Evolutionary conservation across 2,113 vertebrate species (phyloP).

Genomic region (Phrynosoma blainvillii): DNA sequence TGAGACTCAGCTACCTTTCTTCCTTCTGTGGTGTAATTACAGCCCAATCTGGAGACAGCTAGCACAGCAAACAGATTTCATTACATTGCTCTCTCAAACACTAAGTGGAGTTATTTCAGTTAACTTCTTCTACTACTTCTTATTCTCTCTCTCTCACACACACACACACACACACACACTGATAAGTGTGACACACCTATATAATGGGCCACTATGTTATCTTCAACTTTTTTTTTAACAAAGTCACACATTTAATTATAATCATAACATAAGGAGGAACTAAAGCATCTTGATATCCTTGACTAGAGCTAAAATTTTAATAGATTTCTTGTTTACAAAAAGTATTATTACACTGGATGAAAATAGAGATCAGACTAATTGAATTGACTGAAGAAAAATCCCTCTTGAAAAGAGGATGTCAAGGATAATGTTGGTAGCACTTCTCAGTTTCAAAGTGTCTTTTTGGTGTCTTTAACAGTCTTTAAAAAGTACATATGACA

Average conservation of each 20-base stretch:
- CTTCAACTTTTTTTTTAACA: slow-evolving; percentile 16
- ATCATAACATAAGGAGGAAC: background rate
- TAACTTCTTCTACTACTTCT: slow-evolving; percentile 55
- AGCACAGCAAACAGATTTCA: slow-evolving; percentile 86
- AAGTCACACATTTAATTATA: background rate
- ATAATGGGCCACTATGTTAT: slow-evolving; percentile 49
- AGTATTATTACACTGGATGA: slow-evolving; percentile 25
- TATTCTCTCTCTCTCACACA: slow-evolving; percentile 26
- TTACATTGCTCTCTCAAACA: slow-evolving; percentile 81
- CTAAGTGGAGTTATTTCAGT: slow-evolving; percentile 79
- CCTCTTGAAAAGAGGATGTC: background rate
- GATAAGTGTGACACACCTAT: slow-evolving; percentile 58
- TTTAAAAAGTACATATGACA: background rate
- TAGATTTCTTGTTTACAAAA: slow-evolving; percentile 11
- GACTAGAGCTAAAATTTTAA: background rate
- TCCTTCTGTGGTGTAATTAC: slow-evolving; percentile 88
- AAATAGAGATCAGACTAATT: background rate
- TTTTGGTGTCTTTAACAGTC: background rate
- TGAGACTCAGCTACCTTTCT: slow-evolving; percentile 81
- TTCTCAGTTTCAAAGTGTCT: background rate
- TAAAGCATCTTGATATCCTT: slow-evolving; percentile 4
- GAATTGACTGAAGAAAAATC: background rate
- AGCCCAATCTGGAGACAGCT: slow-evolving; percentile 87
- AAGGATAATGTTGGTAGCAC: background rate
- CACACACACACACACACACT: slow-evolving; percentile 41